A percentile compares a stretch with the other conserved stretches of the same genome.
These are phyloP conservation scores for Drepanosiphum platanoidis DNA, from an alignment of 2,888 invertebrate species.

Conservation along the genomic window DNA sequence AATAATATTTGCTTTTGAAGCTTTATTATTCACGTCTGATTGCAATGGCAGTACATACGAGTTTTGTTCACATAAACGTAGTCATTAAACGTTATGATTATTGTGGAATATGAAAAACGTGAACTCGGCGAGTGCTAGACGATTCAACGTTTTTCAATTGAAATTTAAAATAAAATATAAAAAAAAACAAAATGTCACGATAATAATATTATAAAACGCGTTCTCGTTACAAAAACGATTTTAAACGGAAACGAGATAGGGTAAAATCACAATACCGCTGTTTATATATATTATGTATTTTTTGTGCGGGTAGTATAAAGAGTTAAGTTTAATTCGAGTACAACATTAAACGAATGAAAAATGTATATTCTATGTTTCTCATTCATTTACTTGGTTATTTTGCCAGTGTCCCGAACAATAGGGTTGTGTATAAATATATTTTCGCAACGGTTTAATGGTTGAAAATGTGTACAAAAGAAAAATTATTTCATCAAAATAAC, in stretches of 20 bases:
- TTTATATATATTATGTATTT: conserved; percentile 6
- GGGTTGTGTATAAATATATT: conserved; percentile 44
- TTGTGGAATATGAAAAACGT: too few relatives aligned
- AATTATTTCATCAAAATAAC: conserved; percentile 60
- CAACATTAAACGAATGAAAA: conserved; percentile 36
- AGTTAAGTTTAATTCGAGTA: conserved; percentile 20
- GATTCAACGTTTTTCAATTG: too few relatives aligned
- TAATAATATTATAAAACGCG: neutral
- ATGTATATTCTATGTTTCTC: conserved; percentile 29
- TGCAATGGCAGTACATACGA: too few relatives aligned
- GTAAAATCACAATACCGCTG: neutral
- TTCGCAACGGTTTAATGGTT: conserved; percentile 40
- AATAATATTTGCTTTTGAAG: too few relatives aligned
- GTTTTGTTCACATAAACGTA: too few relatives aligned
- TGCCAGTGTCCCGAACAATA: conserved; percentile 33
- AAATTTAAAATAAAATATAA: too few relatives aligned
- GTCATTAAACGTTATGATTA: too few relatives aligned
- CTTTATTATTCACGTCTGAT: too few relatives aligned
- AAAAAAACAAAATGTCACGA: too few relatives aligned
- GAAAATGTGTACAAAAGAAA: conserved; percentile 47
- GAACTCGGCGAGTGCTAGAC: too few relatives aligned
- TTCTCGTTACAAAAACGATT: neutral
- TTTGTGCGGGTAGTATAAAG: neutral
- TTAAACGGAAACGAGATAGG: neutral
- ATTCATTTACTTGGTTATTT: conserved; percentile 43